These are phyloP conservation scores for Schizothorax lantsangensis DNA, from an alignment of 2,797 vertebrate genomes.

Conservation along the genomic window DNA sequence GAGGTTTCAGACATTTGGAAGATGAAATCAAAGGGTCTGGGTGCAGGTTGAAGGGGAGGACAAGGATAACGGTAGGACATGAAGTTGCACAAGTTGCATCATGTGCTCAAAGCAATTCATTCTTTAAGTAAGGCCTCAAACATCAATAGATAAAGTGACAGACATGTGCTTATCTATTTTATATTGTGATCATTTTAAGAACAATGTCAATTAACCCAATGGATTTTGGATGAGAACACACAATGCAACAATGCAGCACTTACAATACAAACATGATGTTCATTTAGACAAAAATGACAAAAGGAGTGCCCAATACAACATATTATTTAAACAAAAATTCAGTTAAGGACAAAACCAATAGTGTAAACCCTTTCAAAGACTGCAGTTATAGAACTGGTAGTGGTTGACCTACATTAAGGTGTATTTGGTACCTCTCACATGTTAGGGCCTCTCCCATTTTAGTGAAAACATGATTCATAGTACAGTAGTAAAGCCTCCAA, in stretches of 20 bases:
- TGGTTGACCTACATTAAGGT: conserved; percentile 53
- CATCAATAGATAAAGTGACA: conserved; percentile 27
- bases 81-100: conserved; percentile 47
- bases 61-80: conserved; percentile 10
- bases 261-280: conserved; percentile 48
- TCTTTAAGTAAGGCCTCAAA: conserved; percentile 38
- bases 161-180: conserved; percentile 26
- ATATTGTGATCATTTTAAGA: conserved; percentile 12
- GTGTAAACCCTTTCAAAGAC: conserved; percentile 52
- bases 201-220: conserved; percentile 1
- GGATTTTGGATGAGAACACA: conserved; percentile 41
- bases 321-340: conserved; percentile 33
- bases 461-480: conserved; percentile 39
- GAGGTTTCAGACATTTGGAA: conserved; percentile 55
- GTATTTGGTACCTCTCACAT: conserved; percentile 31
- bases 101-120: conserved; percentile 51
- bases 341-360: conserved; percentile 14
- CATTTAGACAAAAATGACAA: conserved; percentile 41
- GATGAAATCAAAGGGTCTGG: conserved; percentile 37
- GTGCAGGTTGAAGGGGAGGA: conserved; percentile 29
- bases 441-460: conserved; percentile 32
- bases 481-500: conserved; percentile 32
- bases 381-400: conserved; percentile 49
- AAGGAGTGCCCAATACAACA: conserved; percentile 21
- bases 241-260: conserved; percentile 56